phyloP scores from a whole-genome alignment of 2,797 vertebrate genomes.

The Gouania willdenowi region DNA sequence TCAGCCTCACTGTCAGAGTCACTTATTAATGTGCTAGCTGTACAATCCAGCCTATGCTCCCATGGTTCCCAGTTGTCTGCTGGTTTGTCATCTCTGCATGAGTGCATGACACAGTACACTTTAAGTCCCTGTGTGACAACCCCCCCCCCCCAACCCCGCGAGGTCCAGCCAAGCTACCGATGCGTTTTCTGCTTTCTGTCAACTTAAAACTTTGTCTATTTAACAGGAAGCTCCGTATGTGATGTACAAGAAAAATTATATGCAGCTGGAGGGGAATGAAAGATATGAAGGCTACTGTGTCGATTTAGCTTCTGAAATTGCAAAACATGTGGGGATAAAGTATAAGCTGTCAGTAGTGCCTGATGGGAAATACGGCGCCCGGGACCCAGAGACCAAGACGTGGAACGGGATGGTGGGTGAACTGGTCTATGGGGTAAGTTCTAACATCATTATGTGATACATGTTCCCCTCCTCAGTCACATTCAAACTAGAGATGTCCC shows the following conservation, averaged over 20 bases:
- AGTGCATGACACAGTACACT: conserved; percentile 41
- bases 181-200: conserved; percentile 23
- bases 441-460: too few species aligned
- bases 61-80: conserved; percentile 25
- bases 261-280: conserved; percentile 96
- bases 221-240: conserved; percentile 99
- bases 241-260: conserved; percentile 98
- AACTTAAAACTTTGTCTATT: conserved; percentile 72
- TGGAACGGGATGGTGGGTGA: conserved; percentile 99
- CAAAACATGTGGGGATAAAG: conserved; percentile 96
- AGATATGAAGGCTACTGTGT: conserved; percentile 99
- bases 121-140: conserved; percentile 34
- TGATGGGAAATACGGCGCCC: conserved; percentile 97
- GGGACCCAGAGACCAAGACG: conserved; percentile 96
- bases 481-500: too few species aligned
- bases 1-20: conserved; percentile 18
- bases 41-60: conserved; percentile 20
- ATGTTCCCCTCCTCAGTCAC: too few species aligned
- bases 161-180: conserved; percentile 37
- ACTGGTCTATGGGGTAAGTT: conserved; percentile 98
- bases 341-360: conserved; percentile 95
- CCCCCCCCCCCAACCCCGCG: too few species aligned
- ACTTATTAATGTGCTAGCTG: conserved; percentile 16
- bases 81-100: conserved; percentile 35
- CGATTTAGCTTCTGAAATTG: conserved; percentile 98